phyloP scores from a whole-genome alignment of 2,113 vertebrate species.

The Bubo bubo region DNA sequence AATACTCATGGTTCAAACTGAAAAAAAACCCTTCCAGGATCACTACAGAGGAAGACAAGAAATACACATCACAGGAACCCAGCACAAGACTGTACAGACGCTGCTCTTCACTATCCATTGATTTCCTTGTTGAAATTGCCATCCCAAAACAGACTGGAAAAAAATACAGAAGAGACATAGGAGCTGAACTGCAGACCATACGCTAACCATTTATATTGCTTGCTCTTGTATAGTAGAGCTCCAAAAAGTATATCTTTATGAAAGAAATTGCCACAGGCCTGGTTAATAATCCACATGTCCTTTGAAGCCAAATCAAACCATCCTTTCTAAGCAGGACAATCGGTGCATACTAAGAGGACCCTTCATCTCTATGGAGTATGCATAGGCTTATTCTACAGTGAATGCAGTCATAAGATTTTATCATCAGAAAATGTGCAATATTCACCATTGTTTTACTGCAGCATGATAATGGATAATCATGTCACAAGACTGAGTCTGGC shows the following conservation, averaged over 20 bases:
- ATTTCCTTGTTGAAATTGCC: background rate
- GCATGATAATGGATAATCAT: background rate
- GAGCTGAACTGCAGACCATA: background rate
- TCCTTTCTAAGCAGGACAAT: background rate
- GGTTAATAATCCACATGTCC: background rate
- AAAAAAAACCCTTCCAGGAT: background rate
- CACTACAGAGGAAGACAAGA: background rate
- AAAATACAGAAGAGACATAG: background rate
- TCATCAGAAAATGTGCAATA: background rate
- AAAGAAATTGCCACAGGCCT: background rate
- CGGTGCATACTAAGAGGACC: background rate
- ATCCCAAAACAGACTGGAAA: background rate
- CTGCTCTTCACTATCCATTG: background rate
- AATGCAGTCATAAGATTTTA: background rate
- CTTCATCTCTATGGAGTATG: background rate
- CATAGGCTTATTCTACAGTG: background rate
- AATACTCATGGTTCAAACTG: background rate
- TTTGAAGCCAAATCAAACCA: background rate
- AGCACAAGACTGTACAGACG: background rate
- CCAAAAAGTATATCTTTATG: background rate
- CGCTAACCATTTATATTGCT: background rate
- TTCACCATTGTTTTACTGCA: background rate
- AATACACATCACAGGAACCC: background rate
- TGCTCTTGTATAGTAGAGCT: background rate
- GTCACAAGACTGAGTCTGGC: background rate